Evolutionary conservation across 2,797 vertebrate species (phyloP).

Genomic region (Mastacembelus armatus): DNA sequence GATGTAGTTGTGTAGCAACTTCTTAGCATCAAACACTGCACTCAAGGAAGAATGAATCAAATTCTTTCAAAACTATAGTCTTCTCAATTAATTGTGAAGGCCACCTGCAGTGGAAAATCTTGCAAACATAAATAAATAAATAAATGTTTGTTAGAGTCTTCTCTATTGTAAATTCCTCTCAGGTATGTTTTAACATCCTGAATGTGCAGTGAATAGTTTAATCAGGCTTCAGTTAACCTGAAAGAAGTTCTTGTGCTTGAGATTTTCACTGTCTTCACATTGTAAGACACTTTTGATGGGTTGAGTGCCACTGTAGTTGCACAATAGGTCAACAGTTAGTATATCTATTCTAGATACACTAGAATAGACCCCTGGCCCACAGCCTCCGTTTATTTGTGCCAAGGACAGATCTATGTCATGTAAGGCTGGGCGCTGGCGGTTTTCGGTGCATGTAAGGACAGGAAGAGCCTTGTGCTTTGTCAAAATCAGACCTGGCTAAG

Average conservation of each 20-base stretch:
- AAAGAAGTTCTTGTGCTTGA: conserved; percentile 26
- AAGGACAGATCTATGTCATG: conserved; percentile 83
- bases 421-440: conserved; percentile 66
- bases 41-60: conserved; percentile 36
- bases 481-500: conserved; percentile 83
- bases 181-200: neutral
- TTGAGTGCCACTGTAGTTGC: conserved; percentile 21
- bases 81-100: conserved; percentile 29
- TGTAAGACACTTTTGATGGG: conserved; percentile 37
- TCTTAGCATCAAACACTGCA: conserved; percentile 46
- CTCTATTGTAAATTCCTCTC: neutral
- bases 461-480: conserved; percentile 75
- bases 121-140: neutral
- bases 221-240: neutral
- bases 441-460: conserved; percentile 67
- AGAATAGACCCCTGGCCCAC: neutral
- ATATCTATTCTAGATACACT: conserved; percentile 26
- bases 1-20: conserved; percentile 59
- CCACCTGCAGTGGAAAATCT: neutral
- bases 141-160: neutral
- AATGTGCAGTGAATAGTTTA: neutral
- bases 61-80: conserved; percentile 36
- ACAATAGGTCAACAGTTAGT: conserved; percentile 52
- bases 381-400: conserved; percentile 50
- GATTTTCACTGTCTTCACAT: conserved; percentile 54